Evolutionary conservation across 2,888 invertebrate species (phyloP).

Genomic region (Acholoe squamosa): DNA sequence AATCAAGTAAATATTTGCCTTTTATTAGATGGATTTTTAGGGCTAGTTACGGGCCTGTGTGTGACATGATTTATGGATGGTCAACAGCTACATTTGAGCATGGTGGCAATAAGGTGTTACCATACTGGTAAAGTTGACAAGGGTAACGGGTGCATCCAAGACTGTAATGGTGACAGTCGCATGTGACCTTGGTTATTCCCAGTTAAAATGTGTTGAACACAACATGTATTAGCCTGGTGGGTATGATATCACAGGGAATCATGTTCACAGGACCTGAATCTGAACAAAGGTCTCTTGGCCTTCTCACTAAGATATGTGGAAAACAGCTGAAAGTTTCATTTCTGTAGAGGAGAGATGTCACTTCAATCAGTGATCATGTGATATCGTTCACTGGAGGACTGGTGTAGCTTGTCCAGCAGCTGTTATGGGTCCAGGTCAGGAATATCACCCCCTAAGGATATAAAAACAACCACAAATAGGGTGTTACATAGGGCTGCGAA

Average conservation of each 20-base stretch:
- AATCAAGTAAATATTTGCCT: too few species aligned
- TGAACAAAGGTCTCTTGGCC: neutral
- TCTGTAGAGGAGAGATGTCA: neutral
- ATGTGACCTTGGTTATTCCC: neutral
- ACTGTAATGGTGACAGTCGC: neutral
- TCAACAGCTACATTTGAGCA: too few species aligned
- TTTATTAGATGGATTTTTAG: too few species aligned
- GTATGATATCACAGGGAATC: conserved; percentile 37
- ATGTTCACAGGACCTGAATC: conserved; percentile 19
- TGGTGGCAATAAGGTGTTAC: too few species aligned
- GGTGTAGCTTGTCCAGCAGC: neutral
- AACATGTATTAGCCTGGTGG: conserved; percentile 19
- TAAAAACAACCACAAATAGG: neutral
- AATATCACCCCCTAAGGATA: conserved; percentile 47
- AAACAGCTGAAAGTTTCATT: neutral
- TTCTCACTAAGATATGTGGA: neutral
- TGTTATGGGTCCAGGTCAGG: conserved; percentile 49
- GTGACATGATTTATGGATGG: too few species aligned
- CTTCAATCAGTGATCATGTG: neutral
- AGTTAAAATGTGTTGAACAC: conserved; percentile 47
- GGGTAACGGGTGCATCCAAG: too few species aligned
- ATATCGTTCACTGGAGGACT: conserved; percentile 9
- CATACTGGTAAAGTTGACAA: too few species aligned
- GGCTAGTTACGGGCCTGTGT: too few species aligned
- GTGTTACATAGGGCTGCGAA: too few species aligned